phyloP scores from a whole-genome alignment of 2,888 invertebrate species.

The Eurois occulta region DNA sequence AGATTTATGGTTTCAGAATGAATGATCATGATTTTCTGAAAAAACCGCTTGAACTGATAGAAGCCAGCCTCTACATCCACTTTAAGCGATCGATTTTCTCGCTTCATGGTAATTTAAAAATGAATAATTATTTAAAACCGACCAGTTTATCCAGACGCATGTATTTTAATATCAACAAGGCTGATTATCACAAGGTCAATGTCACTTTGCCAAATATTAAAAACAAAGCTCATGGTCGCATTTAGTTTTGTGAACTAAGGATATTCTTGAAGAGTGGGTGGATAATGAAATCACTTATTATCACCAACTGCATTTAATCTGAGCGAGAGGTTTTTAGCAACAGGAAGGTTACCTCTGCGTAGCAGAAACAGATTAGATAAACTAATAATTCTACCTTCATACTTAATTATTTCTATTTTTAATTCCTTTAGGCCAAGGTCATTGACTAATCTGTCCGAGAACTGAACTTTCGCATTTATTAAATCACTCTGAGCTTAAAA shows the following conservation, averaged over 20 bases:
- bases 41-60: not conserved
- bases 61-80: not conserved
- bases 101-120: not conserved
- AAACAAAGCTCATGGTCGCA: constrained; percentile 25
- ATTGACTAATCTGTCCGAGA: constrained; percentile 28
- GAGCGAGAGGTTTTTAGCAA: not conserved
- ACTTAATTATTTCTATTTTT: constrained; percentile 30
- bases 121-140: constrained; percentile 1
- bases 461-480: constrained; percentile 23
- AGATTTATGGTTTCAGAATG: constrained; percentile 9
- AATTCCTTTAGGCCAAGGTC: constrained; percentile 27
- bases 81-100: not conserved
- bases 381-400: not conserved
- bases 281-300: not conserved
- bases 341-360: not conserved
- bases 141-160: constrained; percentile 21
- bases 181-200: constrained; percentile 50
- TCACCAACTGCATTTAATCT: not conserved
- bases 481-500: not conserved
- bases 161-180: constrained; percentile 37
- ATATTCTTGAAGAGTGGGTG: not conserved
- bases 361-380: not conserved
- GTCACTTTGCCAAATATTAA: constrained; percentile 46
- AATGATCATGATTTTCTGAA: not conserved
- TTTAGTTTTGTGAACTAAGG: not conserved